Conservation (phyloP, 2,113 vertebrate genomes). For the Salvelinus alpinus region DNA sequence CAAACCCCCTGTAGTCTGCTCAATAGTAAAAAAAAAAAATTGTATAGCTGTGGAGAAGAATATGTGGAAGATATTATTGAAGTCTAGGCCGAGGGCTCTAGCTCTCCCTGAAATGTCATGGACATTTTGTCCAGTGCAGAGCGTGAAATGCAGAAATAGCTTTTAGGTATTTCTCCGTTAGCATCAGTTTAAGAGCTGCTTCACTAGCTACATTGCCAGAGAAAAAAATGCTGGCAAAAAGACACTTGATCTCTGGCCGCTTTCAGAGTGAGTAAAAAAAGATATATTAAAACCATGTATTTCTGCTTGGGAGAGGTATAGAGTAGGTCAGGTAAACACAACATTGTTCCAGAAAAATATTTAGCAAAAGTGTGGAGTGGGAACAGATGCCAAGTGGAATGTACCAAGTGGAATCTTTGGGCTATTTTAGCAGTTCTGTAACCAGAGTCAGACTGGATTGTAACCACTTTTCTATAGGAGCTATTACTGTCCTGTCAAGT, state of each 20-base stretch:
- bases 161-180: slow-evolving; percentile 34
- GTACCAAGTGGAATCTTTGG: background rate
- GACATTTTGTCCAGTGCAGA: slow-evolving; percentile 27
- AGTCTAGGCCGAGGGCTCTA: slow-evolving; percentile 10
- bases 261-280: slow-evolving; percentile 35
- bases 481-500: no score
- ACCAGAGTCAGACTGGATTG: no score
- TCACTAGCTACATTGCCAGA: slow-evolving; percentile 15
- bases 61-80: slow-evolving; percentile 3
- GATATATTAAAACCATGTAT: slow-evolving; percentile 29
- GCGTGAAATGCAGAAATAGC: slow-evolving; percentile 28
- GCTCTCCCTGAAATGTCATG: slow-evolving; percentile 16
- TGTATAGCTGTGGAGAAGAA: background rate
- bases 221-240: slow-evolving; percentile 33
- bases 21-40: no score
- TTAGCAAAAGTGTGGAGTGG: slow-evolving; percentile 12
- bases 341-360: slow-evolving; percentile 19
- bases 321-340: slow-evolving; percentile 22
- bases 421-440: no score
- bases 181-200: slow-evolving; percentile 32
- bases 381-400: background rate
- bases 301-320: slow-evolving; percentile 38
- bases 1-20: no score
- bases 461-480: no score
- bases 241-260: slow-evolving; percentile 45